Evolutionary conservation across 2,113 vertebrate species (phyloP).

Genomic region (Grammomys dolichurus): DNA sequence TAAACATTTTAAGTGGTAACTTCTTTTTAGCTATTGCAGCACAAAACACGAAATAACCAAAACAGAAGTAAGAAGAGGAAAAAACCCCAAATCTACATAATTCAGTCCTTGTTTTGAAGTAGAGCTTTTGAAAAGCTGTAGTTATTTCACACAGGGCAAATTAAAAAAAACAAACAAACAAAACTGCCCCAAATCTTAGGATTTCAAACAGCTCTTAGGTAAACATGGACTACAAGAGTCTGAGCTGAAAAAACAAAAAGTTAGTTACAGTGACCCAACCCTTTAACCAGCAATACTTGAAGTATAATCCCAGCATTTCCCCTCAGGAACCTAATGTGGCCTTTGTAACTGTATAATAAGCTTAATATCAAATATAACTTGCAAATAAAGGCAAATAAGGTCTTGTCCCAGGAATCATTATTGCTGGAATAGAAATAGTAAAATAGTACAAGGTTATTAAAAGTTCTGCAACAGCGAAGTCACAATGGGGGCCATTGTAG

Average conservation of each 20-base stretch:
- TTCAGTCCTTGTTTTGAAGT: constrained; percentile 53
- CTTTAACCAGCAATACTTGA: constrained; percentile 57
- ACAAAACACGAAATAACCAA: constrained; percentile 29
- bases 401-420: constrained; percentile 23
- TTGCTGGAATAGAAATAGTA: neutral
- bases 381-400: constrained; percentile 60
- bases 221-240: constrained; percentile 43
- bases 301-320: constrained; percentile 11
- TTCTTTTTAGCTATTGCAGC: constrained; percentile 45
- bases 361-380: constrained; percentile 58
- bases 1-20: constrained; percentile 5
- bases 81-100: constrained; percentile 22
- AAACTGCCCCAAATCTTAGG: constrained; percentile 23
- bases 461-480: constrained; percentile 43
- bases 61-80: neutral
- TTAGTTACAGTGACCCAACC: constrained; percentile 19
- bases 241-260: neutral
- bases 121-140: constrained; percentile 32
- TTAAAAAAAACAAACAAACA: neutral
- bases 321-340: neutral
- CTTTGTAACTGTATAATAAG: constrained; percentile 54
- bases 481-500: neutral
- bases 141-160: neutral
- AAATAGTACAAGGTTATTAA: constrained; percentile 35
- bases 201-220: constrained; percentile 62